phyloP scores from a whole-genome alignment of 2,113 vertebrate species.

The Pyxicephalus adspersus region DNA sequence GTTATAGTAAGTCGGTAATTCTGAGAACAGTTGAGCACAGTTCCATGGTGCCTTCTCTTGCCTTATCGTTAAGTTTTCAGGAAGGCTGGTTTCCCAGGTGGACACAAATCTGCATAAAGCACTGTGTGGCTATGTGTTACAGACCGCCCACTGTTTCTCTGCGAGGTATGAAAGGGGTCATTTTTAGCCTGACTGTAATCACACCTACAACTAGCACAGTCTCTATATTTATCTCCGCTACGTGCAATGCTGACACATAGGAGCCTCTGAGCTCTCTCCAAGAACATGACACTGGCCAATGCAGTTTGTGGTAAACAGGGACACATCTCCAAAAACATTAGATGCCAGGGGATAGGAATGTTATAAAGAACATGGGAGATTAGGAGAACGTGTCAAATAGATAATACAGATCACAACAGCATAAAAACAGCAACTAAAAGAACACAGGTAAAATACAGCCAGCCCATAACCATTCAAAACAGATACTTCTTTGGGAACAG shows the following conservation, averaged over 20 bases:
- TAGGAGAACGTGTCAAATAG: neutral
- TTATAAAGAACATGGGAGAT: constrained; percentile 39
- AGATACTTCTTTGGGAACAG: too few species aligned
- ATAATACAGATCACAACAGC: neutral
- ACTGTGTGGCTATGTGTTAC: constrained; percentile 63
- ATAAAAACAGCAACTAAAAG: too few species aligned
- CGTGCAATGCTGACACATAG: constrained; percentile 86
- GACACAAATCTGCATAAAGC: constrained; percentile 62
- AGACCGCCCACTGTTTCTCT: constrained; percentile 73
- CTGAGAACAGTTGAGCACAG: constrained; percentile 51
- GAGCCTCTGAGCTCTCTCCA: constrained; percentile 75
- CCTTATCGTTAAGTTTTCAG: constrained; percentile 60
- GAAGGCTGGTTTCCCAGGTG: constrained; percentile 48
- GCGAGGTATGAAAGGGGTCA: constrained; percentile 82
- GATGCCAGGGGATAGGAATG: constrained; percentile 17
- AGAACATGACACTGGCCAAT: constrained; percentile 75
- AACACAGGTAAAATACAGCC: too few species aligned
- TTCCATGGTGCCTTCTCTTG: constrained; percentile 1
- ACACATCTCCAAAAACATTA: constrained; percentile 26
- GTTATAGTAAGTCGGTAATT: constrained; percentile 50
- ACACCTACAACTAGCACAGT: constrained; percentile 79
- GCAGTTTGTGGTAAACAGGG: constrained; percentile 69
- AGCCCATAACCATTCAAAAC: too few species aligned
- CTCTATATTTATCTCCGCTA: constrained; percentile 94
- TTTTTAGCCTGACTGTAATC: constrained; percentile 89